Percentiles rank a stretch among this genome's conserved stretches.
These are phyloP conservation scores for Otus scops DNA, from an alignment of 2,797 vertebrate species.

Conservation along the genomic window DNA sequence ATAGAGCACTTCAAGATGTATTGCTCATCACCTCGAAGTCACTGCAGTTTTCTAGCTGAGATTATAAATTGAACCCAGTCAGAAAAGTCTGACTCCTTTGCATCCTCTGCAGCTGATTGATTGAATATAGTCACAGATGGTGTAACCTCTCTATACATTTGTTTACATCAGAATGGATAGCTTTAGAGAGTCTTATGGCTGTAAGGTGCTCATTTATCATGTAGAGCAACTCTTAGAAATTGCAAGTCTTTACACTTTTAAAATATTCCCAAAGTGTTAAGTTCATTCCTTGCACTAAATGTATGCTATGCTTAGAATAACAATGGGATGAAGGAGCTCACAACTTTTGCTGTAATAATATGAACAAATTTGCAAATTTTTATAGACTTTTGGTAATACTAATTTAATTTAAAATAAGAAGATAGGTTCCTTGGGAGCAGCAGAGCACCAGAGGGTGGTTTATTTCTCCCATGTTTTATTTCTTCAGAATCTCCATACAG, in stretches of 20 bases:
- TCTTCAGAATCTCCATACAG: neutral
- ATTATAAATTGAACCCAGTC: neutral
- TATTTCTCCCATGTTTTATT: neutral
- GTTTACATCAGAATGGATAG: neutral
- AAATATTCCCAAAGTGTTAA: neutral
- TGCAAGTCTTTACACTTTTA: neutral
- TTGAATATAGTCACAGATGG: neutral
- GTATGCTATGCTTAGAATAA: neutral
- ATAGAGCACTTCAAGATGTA: neutral
- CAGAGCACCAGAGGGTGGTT: neutral
- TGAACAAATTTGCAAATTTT: neutral
- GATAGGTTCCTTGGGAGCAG: neutral
- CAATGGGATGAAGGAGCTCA: neutral
- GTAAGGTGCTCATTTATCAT: neutral
- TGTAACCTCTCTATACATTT: neutral
- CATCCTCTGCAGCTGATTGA: neutral
- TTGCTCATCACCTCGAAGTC: neutral
- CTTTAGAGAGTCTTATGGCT: neutral
- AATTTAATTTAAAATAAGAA: neutral
- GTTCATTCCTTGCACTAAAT: neutral
- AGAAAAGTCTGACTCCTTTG: neutral
- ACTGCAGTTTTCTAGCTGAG: neutral
- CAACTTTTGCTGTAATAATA: neutral
- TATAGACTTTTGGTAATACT: neutral
- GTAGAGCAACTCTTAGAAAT: neutral